Base-by-base conservation (phyloP, 2,888 invertebrate genomes). In the Calliphora vomitoria region DNA sequence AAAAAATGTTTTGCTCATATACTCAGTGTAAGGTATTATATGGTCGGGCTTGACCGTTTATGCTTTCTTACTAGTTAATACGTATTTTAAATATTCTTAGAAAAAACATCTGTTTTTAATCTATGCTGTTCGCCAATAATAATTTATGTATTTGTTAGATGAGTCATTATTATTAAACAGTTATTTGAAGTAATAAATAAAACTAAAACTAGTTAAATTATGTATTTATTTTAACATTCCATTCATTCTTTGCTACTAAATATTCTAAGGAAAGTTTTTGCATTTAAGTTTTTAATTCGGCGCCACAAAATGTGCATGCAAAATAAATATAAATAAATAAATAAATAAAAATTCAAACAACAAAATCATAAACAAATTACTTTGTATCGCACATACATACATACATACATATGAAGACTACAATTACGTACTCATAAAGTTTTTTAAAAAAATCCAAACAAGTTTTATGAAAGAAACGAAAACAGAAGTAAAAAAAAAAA, bases 401-500 rank as follows among this genome's bases (percentile, higher is more conserved):
- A 58, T 20, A 44, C 8, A n/a, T 13, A 44, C 66, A 44, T 20
- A 35, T 6, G 13, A 35, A 62, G 18, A 35, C 38, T 20, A 55
- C 41, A 35, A 20, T 18, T 50, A 69, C 50, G 8, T 50, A 75
- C 11, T 66, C 8, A 50, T 4, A 44, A 13, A 31, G 6, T 15
- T 55, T 69, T 69, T 47, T 64, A 64, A 44, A 44, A 64, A 44
- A 44, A 58, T 53, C 18, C 53, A 71, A 83, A 83, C 83, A 55
- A 83, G 71, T 72, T 83, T 76, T 55, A 55, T 71, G 68, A 78
- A 72, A 64, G 78, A 83, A 72, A 47, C n/a, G 1, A 78, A 80
- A 84, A 41, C 31, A 82, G 10, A 69, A 58, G 25, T 68, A 20
- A 80, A 11, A 44, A 44, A 44, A 44, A 41, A 41, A 41, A 41